Evolutionary conservation across 2,888 invertebrate genomes (phyloP).

Genomic region (Blastobasis adustella): DNA sequence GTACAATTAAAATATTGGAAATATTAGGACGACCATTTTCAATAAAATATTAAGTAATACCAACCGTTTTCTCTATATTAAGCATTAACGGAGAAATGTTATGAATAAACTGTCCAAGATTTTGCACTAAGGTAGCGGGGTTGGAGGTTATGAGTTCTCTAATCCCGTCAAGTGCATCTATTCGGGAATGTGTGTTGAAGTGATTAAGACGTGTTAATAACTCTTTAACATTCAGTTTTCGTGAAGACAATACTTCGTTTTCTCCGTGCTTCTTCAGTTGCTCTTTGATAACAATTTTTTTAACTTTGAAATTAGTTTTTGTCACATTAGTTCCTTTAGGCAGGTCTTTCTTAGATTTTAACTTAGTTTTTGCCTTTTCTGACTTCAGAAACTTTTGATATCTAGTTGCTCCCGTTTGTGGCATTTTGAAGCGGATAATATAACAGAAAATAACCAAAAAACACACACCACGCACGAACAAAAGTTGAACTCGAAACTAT

Average conservation of each 20-base stretch:
- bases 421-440: slow-evolving; percentile 31
- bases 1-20: slow-evolving; percentile 38
- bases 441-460: no score
- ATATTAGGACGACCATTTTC: no score
- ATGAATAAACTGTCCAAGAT: slow-evolving; percentile 81
- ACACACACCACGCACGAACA: no score
- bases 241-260: slow-evolving; percentile 76
- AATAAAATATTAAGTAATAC: slow-evolving; percentile 16
- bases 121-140: slow-evolving; percentile 58
- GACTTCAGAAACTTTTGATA: slow-evolving; percentile 86
- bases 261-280: slow-evolving; percentile 77
- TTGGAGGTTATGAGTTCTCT: slow-evolving; percentile 64
- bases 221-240: slow-evolving; percentile 83
- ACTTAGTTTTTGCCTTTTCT: slow-evolving; percentile 92
- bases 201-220: slow-evolving; percentile 82
- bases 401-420: slow-evolving; percentile 65
- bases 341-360: slow-evolving; percentile 86
- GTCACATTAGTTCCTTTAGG: slow-evolving; percentile 94
- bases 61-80: slow-evolving; percentile 80
- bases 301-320: slow-evolving; percentile 90
- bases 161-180: slow-evolving; percentile 77
- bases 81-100: slow-evolving; percentile 80
- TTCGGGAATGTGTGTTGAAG: slow-evolving; percentile 81
- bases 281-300: slow-evolving; percentile 87
- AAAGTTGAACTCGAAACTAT: no score